Conservation (phyloP, 2,113 vertebrate genomes). For the Hippocampus mohnikei region DNA sequence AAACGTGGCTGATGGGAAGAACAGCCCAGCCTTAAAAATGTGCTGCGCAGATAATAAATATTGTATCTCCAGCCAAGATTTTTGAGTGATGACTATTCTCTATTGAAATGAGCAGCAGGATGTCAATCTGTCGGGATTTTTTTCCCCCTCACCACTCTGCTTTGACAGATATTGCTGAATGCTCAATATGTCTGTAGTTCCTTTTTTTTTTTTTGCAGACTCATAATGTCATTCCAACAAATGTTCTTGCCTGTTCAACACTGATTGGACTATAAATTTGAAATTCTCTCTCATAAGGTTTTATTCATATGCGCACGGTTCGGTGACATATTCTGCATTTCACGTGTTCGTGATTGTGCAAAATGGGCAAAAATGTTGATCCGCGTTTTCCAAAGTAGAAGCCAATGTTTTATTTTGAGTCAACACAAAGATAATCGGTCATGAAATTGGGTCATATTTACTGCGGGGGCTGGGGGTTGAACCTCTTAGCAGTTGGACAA, state of each 20-base stretch:
- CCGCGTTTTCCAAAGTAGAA: too few species aligned
- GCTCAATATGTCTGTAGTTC: not conserved
- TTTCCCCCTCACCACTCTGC: not conserved
- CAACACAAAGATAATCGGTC: too few species aligned
- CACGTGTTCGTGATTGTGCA: too few species aligned
- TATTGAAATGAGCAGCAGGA: slow-evolving; percentile 4
- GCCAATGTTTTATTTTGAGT: too few species aligned
- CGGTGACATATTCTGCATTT: too few species aligned
- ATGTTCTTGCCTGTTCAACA: not conserved
- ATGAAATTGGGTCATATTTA: too few species aligned
- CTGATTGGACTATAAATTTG: not conserved
- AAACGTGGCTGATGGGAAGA: slow-evolving; percentile 1
- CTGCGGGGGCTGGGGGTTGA: too few species aligned
- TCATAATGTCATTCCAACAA: not conserved
- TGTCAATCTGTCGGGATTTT: not conserved
- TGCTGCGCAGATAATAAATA: slow-evolving; percentile 4
- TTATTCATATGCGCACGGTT: too few species aligned
- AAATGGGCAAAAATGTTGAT: too few species aligned
- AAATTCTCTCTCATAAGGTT: not conserved
- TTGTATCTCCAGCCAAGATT: not conserved
- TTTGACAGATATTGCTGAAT: slow-evolving; percentile 2
- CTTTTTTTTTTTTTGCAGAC: not conserved
- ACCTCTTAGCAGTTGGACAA: too few species aligned
- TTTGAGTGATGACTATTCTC: slow-evolving; percentile 1
- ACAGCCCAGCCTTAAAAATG: slow-evolving; percentile 5